Conservation (phyloP, 2,113 vertebrate genomes). For the Ameiurus melas region DNA sequence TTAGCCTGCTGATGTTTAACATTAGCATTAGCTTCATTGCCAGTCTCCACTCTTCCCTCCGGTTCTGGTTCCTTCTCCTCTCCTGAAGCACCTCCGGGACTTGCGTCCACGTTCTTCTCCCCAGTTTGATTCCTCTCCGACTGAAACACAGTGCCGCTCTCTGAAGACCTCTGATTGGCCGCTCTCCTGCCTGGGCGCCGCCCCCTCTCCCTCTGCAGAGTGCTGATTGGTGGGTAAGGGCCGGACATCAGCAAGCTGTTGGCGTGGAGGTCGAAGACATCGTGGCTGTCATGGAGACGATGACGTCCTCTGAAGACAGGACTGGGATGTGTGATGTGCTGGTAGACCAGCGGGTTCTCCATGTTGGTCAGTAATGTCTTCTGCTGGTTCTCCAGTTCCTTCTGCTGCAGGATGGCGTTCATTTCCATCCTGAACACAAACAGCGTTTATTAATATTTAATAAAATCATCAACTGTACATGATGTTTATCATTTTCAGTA, state of each 20-base stretch:
- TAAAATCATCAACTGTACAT: not conserved
- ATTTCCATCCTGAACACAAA: conserved; percentile 82
- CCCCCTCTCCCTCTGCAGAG: conserved; percentile 81
- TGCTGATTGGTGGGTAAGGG: conserved; percentile 79
- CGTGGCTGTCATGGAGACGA: conserved; percentile 78
- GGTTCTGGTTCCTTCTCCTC: conserved; percentile 83
- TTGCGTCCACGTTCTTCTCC: conserved; percentile 72
- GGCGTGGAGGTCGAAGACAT: conserved; percentile 82
- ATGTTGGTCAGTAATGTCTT: conserved; percentile 74
- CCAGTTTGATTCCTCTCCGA: conserved; percentile 74
- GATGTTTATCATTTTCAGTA: not conserved
- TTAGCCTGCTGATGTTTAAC: conserved; percentile 68
- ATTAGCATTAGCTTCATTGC: conserved; percentile 60
- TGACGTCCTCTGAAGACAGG: conserved; percentile 80
- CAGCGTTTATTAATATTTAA: not conserved
- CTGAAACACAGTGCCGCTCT: conserved; percentile 60
- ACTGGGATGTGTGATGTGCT: conserved; percentile 68
- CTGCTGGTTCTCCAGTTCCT: conserved; percentile 88
- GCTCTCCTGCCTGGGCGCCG: conserved; percentile 78
- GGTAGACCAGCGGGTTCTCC: conserved; percentile 80
- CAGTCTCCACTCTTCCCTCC: conserved; percentile 74
- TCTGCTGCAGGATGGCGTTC: conserved; percentile 91
- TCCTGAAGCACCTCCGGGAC: conserved; percentile 64
- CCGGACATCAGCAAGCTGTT: conserved; percentile 81
- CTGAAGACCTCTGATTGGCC: conserved; percentile 75